These are phyloP conservation scores for Amphiprion clarkii DNA, from an alignment of 2,797 vertebrate genomes.

Conservation along the genomic window DNA sequence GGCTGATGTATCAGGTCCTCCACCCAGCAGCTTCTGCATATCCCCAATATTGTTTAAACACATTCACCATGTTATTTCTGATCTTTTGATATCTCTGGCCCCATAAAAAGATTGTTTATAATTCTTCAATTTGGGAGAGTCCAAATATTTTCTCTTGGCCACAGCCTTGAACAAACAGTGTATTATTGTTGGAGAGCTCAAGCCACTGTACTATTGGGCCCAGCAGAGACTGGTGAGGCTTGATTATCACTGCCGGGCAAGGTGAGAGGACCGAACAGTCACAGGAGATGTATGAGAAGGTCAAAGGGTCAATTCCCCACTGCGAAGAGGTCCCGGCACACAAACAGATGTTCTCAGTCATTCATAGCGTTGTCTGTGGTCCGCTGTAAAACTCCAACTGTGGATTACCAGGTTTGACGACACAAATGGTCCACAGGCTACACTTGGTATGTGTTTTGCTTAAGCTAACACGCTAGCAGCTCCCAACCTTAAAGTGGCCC, in stretches of 20 bases:
- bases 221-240: slow-evolving; percentile 52
- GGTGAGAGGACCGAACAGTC: slow-evolving; percentile 53
- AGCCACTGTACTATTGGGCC: slow-evolving; percentile 65
- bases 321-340: slow-evolving; percentile 53
- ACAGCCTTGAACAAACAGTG: slow-evolving; percentile 83
- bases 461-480: slow-evolving; percentile 33
- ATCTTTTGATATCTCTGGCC: slow-evolving; percentile 77
- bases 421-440: slow-evolving; percentile 36
- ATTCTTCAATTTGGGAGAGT: slow-evolving; percentile 84
- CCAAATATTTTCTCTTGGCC: slow-evolving; percentile 85
- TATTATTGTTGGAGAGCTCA: slow-evolving; percentile 83
- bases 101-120: slow-evolving; percentile 83
- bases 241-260: slow-evolving; percentile 64
- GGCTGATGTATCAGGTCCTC: slow-evolving; percentile 54
- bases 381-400: slow-evolving; percentile 35
- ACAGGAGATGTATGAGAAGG: slow-evolving; percentile 59
- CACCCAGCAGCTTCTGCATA: slow-evolving; percentile 58
- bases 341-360: slow-evolving; percentile 63
- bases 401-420: slow-evolving; percentile 48
- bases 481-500: slow-evolving; percentile 43
- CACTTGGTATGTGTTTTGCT: slow-evolving; percentile 50
- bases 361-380: slow-evolving; percentile 30
- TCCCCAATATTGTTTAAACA: slow-evolving; percentile 75
- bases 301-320: slow-evolving; percentile 49
- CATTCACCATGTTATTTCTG: slow-evolving; percentile 76